Conservation (phyloP, 2,888 invertebrate species). For the Halictus ligatus region DNA sequence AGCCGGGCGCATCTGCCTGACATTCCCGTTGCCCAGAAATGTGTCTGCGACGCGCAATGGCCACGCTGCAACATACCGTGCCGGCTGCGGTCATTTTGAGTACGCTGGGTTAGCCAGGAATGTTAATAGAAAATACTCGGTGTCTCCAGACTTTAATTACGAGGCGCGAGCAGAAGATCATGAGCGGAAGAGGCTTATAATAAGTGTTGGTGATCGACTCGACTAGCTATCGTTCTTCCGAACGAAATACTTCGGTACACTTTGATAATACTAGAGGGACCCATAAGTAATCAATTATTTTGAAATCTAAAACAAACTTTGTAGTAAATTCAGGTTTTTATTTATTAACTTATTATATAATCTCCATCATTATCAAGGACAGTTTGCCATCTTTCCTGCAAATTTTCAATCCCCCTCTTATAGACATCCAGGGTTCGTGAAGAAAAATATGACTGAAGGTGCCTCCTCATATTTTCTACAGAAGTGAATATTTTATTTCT, state of each 20-base stretch:
- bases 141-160: conserved; percentile 80
- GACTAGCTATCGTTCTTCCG: neutral
- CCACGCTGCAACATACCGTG: conserved; percentile 71
- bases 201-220: conserved; percentile 11
- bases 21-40: conserved; percentile 70
- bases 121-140: conserved; percentile 83
- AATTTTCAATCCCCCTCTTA: too few relatives aligned
- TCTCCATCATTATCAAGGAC: too few relatives aligned
- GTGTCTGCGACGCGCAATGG: conserved; percentile 57
- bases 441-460: too few relatives aligned
- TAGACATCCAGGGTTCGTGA: too few relatives aligned
- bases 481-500: too few relatives aligned
- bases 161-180: conserved; percentile 67
- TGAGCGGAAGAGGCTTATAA: conserved; percentile 28
- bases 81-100: conserved; percentile 80
- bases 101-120: conserved; percentile 81
- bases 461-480: too few relatives aligned
- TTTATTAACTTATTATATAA: too few relatives aligned
- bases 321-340: too few relatives aligned
- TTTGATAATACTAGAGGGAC: neutral
- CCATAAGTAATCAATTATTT: too few relatives aligned
- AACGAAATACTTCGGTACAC: neutral
- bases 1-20: conserved; percentile 40
- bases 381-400: too few relatives aligned
- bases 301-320: too few relatives aligned